These are phyloP conservation scores for Ibidorhyncha struthersii DNA, from an alignment of 2,113 vertebrate genomes.

Conservation along the genomic window DNA sequence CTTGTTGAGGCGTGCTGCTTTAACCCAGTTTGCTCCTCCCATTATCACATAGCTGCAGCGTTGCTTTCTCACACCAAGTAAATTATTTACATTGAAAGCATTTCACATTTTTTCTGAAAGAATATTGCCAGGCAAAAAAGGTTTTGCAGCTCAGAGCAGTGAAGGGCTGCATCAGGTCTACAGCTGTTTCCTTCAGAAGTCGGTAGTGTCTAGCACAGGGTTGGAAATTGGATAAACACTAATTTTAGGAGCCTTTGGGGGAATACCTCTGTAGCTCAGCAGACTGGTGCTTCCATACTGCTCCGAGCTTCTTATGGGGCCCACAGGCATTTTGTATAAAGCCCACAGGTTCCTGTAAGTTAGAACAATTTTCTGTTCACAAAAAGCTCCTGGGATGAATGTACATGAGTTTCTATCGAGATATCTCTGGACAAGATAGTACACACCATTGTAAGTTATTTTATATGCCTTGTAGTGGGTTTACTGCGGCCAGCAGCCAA, in stretches of 20 bases:
- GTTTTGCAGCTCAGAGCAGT: not conserved
- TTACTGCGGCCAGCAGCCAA: not conserved
- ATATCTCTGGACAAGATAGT: not conserved
- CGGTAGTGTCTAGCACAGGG: not conserved
- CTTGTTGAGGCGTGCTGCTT: not conserved
- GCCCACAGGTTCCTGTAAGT: not conserved
- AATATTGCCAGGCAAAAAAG: not conserved
- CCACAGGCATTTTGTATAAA: not conserved
- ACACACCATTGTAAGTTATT: not conserved
- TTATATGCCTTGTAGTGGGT: not conserved
- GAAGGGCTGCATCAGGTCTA: not conserved
- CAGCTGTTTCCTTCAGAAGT: not conserved
- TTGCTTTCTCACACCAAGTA: not conserved
- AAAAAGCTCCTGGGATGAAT: not conserved
- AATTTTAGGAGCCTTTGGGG: not conserved
- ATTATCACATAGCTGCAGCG: not conserved
- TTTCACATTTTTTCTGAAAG: not conserved
- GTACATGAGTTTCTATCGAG: not conserved
- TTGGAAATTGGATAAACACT: not conserved
- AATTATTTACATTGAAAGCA: not conserved
- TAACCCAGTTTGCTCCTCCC: not conserved
- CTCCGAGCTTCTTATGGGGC: not conserved
- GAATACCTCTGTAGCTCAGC: not conserved
- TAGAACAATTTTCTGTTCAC: not conserved
- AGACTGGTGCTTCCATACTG: not conserved